Base-by-base conservation (phyloP, 1,140 invertebrate species). In the Drosophila subpulchrella region DNA sequence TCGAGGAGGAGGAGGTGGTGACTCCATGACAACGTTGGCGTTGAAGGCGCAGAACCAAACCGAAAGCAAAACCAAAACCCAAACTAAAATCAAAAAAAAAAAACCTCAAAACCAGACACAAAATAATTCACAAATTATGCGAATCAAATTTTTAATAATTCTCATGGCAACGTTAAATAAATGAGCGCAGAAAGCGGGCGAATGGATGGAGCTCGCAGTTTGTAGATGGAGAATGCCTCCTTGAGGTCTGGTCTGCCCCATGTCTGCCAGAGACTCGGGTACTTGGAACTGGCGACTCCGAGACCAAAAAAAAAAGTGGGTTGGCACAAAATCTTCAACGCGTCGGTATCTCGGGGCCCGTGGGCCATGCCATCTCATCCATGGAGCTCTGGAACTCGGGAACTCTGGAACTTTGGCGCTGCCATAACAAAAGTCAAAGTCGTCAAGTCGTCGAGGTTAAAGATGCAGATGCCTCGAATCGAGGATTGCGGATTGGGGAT, bases 61-160 rank as follows among this genome's bases (percentile, higher is more conserved):
- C 44, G 30, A 34, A 36, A 59, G 17, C 61, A 44, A 56, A 77
- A 38, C 11, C n/a, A 48, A 75, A 76, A 20, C 15, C 36, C n/a
- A 77, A 62, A 51, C 7, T n/a, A 6, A 53, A 65, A 39, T 12
- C 41, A 1, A 30, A 44, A 20, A 10, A 11, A 20, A 5, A 20
- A 20, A 15, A 11, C 10, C 48, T 32, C n/a, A 75, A 70, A 58
- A 51, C 44, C 55, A 55, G 71, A 81, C 50, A 59, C 15, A 58
- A 63, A 75, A 86, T 90, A 91, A 91, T 88, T 86, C 75, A 84
- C 79, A 91, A 88, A 91, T 91, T 91, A 91, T 91, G 88, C 88
- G 88, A 88, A 91, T 84, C 84, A 91, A 88, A 91, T 91, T 79
- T 91, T 90, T 88, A 91, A 91, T 91, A 88, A 90, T 90, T 90